A percentile compares a stretch with the other conserved stretches of the same genome.
Evolutionary conservation across 2,113 vertebrate species (phyloP).

Genomic region (Perca schrenkii): DNA sequence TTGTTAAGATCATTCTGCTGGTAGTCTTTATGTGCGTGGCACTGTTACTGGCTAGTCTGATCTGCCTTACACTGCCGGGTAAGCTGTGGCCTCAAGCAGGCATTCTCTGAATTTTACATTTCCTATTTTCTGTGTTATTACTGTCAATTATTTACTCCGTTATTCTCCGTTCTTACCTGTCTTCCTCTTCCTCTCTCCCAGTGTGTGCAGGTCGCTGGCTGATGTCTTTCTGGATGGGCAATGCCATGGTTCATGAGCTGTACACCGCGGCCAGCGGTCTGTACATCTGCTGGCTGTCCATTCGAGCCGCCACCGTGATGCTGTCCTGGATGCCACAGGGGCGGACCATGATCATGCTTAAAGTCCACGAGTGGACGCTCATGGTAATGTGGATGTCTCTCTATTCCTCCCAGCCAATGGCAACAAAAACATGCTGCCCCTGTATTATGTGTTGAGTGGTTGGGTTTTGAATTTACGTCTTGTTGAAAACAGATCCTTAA

Average conservation of each 20-base stretch:
- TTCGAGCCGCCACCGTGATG: slow-evolving; percentile 91
- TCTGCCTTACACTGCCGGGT: slow-evolving; percentile 98
- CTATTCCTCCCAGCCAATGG: not conserved
- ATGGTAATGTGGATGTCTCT: slow-evolving; percentile 84
- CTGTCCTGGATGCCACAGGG: slow-evolving; percentile 98
- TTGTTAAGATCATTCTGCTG: slow-evolving; percentile 91
- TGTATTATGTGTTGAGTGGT: not conserved
- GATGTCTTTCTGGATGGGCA: slow-evolving; percentile 98
- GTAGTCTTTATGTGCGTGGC: slow-evolving; percentile 96
- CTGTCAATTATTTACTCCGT: not conserved
- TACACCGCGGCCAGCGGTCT: slow-evolving; percentile 98
- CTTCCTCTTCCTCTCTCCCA: slow-evolving; percentile 58
- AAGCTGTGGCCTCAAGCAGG: slow-evolving; percentile 35
- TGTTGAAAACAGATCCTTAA: slow-evolving; percentile 89
- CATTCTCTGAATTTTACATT: not conserved
- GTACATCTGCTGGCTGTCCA: slow-evolving; percentile 95
- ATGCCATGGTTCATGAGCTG: slow-evolving; percentile 94
- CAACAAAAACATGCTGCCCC: not conserved
- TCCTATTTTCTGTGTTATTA: too few relatives aligned
- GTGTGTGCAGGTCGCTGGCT: slow-evolving; percentile 96
- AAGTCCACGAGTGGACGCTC: slow-evolving; percentile 96
- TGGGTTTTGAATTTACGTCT: slow-evolving; percentile 2
- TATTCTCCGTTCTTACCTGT: too few relatives aligned
- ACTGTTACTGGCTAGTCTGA: slow-evolving; percentile 92
- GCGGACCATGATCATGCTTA: slow-evolving; percentile 91